A percentile compares a stretch with the other conserved stretches of the same genome.
Evolutionary conservation across 2,113 vertebrate species (phyloP).

Genomic region (Nothocercus julius): DNA sequence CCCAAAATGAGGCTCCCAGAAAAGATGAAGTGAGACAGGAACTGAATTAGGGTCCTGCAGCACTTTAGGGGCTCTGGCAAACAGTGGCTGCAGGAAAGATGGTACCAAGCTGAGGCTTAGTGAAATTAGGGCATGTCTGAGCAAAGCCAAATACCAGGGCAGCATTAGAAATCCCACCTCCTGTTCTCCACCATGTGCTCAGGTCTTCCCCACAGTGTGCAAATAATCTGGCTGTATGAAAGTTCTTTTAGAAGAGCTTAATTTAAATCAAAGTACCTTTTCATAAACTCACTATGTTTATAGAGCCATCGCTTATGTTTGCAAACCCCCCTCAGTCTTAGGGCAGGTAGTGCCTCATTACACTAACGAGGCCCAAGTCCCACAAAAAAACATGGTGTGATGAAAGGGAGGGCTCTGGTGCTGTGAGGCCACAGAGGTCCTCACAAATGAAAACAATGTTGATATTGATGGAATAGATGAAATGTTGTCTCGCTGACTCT

Average conservation of each 20-base stretch:
- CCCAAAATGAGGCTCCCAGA: background rate
- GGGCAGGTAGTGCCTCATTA: background rate
- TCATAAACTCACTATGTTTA: background rate
- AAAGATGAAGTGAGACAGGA: background rate
- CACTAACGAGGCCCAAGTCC: conserved; percentile 18
- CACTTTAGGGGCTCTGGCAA: background rate
- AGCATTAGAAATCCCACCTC: background rate
- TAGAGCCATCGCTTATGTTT: background rate
- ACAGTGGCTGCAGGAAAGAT: background rate
- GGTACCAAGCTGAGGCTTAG: background rate
- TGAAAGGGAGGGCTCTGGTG: conserved; percentile 17
- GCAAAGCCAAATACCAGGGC: background rate
- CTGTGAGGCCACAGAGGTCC: background rate
- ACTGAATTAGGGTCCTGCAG: background rate
- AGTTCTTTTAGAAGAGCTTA: background rate
- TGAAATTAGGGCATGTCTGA: background rate
- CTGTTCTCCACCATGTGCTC: background rate
- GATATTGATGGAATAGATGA: conserved; percentile 23
- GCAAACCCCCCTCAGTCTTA: background rate
- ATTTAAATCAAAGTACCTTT: background rate
- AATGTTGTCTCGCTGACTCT: conserved; percentile 50
- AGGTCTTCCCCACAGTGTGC: background rate
- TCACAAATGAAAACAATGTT: conserved; percentile 39
- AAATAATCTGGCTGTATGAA: background rate
- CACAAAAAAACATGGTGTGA: background rate